Base-by-base conservation (phyloP, 2,888 invertebrate genomes). In the Blastobasis adustella region DNA sequence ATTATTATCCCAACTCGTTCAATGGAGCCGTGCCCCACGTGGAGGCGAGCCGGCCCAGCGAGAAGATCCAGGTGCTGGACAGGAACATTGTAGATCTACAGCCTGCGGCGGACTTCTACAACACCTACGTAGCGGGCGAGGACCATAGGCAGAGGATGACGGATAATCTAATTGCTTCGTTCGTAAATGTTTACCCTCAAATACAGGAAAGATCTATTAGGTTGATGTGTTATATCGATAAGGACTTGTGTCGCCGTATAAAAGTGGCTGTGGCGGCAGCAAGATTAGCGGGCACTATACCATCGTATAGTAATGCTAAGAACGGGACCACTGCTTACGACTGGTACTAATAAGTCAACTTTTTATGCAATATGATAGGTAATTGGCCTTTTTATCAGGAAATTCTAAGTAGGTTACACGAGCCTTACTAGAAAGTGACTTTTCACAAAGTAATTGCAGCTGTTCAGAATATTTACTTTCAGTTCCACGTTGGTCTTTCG, bases 161-260 rank as follows among this genome's bases (percentile, higher is more conserved):
- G 0, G 47, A 52, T 8, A 58, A 56, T 10, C 8, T 59, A 0
- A 60, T 53, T 3, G 10, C 8, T 0, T 8, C 47, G 0, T 10
- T 62, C 4, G 47, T 37, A 4, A 47, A 10, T 5, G 58, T 57
- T 5, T 46, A 54, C 6, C 49, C 56, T 0, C 48, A 95, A 69
- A 92, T 97, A 62, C 94, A 94, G 77, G 92, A 93, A 62, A 90
- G 96, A 51, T 93, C 93, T 4, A 90, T 96, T 5, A 91, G 91
- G 60, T 93, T 95, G 73, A 96, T 96, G 71, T 77, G 89, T 10
- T 89, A 93, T 66, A 94, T 93, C 0, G 93, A 95, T 75, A 73
- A 90, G 0, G 92, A 93, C 41, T 92, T 95, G 55, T 94, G 95
- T 1, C 86, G 82, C 58, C 83, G 90, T 69, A 80, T 95, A 23